Evolutionary conservation across 2,888 invertebrate genomes (phyloP), one percentile per base, ranked within the genome.

Genomic region (Philopedon plagiatum): DNA sequence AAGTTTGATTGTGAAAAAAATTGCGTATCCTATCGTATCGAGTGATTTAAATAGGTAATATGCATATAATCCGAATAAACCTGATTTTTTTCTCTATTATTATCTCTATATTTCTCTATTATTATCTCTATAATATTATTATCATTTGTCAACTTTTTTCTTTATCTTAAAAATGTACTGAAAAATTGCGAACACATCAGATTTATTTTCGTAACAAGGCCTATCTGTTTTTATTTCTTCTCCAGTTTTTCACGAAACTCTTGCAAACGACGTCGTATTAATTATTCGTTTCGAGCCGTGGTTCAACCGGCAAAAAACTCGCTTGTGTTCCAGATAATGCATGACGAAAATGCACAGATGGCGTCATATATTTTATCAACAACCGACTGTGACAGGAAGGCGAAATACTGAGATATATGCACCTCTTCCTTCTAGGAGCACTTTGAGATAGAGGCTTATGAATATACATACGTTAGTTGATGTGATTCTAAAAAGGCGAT

Each of bases 261-360:
- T 71, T 46, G 64, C 70, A 71, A 71, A 71, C 21, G 70, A 71
- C 64, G 51, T 29, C 51, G 56, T 44, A 65, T 71, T 71, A 71
- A 71, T 71, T 66, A 71, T 66, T 21, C 44, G 18, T 60, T 46
- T 64, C 37, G 23, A 21, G 56, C 49, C 51, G 29, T 18, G 67
- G 15, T 61, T 61, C 49, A 49, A 29, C 54, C 54, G 37, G 34
- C 23, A 60, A 64, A 65, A 62, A 64, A 65, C 39, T 5, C 11
- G 18, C 70, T 39, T 29, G 63, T 58, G 65, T 51, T 49, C 60
- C 54, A 71, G 58, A 71, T 71, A 65, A 71, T 62, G 71, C 61
- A 66, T 71, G 71, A 71, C 71, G 65, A 66, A 71, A 54, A 66
- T 51, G 66, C 71, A 71, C 71, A 71, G 71, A 65, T 71, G 71